Evolutionary conservation across 2,797 vertebrate genomes (phyloP).

Genomic region (Neosalanx taihuensis): DNA sequence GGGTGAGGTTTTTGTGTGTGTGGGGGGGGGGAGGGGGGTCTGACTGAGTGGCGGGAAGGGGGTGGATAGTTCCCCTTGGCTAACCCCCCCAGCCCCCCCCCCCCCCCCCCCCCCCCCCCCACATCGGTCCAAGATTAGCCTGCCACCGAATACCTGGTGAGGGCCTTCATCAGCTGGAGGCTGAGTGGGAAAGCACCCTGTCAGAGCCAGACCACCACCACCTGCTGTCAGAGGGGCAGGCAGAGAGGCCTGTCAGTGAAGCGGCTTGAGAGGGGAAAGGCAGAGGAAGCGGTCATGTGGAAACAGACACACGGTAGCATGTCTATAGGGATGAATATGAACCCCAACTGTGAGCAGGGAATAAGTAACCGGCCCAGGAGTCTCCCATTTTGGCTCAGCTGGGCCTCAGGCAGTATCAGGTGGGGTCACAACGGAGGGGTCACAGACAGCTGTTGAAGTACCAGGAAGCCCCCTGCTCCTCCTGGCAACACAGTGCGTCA

Average conservation of each 20-base stretch:
- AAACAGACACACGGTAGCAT: background rate
- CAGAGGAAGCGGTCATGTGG: background rate
- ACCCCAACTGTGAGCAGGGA: too few relatives aligned
- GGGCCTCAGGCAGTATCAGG: background rate
- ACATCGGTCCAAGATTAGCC: constrained; percentile 38
- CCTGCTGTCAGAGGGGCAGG: constrained; percentile 41
- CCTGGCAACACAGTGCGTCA: constrained; percentile 52
- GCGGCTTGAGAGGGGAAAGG: background rate
- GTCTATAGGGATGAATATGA: too few relatives aligned
- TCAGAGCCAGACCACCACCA: constrained; percentile 56
- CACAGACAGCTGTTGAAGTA: too few relatives aligned
- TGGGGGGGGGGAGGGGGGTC: constrained; percentile 20
- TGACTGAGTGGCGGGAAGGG: constrained; percentile 21
- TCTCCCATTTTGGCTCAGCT: background rate
- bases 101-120: constrained; percentile 48
- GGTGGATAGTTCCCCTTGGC: background rate
- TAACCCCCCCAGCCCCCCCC: constrained; percentile 46
- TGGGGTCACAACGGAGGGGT: background rate
- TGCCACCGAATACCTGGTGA: constrained; percentile 60
- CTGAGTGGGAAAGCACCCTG: constrained; percentile 64
- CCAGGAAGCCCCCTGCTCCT: constrained; percentile 34
- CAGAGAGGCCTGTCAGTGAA: background rate
- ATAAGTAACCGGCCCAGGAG: too few relatives aligned
- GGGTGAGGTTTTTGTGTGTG: background rate
- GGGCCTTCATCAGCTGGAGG: constrained; percentile 26